Evolutionary conservation across 2,888 invertebrate species (phyloP), one percentile per base, ranked within the genome.

Genomic region (Platypus cylindrus): DNA sequence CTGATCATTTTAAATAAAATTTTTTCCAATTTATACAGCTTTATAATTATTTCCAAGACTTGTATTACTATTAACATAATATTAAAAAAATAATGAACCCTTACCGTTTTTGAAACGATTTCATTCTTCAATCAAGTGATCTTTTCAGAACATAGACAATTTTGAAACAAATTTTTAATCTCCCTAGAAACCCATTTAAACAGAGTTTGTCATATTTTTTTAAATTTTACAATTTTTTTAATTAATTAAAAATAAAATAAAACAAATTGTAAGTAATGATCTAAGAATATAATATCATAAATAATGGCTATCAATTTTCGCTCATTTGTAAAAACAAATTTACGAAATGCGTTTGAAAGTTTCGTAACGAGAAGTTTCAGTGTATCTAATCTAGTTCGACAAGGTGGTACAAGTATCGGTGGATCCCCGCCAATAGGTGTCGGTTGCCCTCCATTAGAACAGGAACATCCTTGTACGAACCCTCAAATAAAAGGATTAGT

Each of bases 401-500:
- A 5, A 5, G 27, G 14, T 14, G n/a, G n/a, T n/a, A n/a, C n/a
- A n/a, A n/a, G n/a, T n/a, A n/a, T n/a, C n/a, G n/a, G n/a, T n/a
- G 27, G 13, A 9, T 12, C 30, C 9, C 32, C 30, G 12, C 33
- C 40, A 17, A 7, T 36, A 5, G 31, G 30, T 15, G 14, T 36
- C 3, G 40, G 40, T 23, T 44, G 44, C 14, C 36, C 36, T 11
- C 25, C 26, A 7, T 16, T 8, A 5, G 24, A 28, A 16, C 13
- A 20, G 3, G 48, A 48, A 24, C 51, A 55, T 34, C 53, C 56
- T 3, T 59, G 59, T 37, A 48, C 47, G 17, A 43, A 45, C 13
- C 46, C 46, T 11, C 44, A 48, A 26, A 45, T 48, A 17, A 64
- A 59, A 44, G 77, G 72, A 0, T 62, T 78, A 3, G 68, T 78